A percentile compares a stretch with the other conserved stretches of the same genome.
These are phyloP conservation scores for Scomber colias DNA, from an alignment of 2,113 vertebrate species.

Conservation along the genomic window DNA sequence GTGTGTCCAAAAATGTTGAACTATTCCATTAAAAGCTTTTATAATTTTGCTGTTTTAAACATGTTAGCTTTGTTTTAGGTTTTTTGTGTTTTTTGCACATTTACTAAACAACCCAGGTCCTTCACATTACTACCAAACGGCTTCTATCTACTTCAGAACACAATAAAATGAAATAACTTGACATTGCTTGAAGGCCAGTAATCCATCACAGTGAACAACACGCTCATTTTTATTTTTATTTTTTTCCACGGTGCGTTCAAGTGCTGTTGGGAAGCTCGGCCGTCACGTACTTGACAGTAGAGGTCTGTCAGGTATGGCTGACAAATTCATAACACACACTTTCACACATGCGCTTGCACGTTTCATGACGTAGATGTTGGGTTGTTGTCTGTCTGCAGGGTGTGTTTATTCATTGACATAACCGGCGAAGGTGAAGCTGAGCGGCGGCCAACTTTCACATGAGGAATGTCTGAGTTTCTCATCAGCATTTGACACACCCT, in stretches of 20 bases:
- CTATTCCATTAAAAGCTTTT: no score
- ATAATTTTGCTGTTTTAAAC: background rate
- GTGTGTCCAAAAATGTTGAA: no score
- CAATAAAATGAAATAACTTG: no score
- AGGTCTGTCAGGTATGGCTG: background rate
- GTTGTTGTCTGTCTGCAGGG: constrained; percentile 26
- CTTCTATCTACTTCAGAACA: no score
- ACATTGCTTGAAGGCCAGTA: no score
- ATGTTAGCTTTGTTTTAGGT: background rate
- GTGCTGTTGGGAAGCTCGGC: background rate
- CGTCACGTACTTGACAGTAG: background rate
- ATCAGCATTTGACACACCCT: constrained; percentile 12
- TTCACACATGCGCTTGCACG: background rate
- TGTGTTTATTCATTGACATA: constrained; percentile 1
- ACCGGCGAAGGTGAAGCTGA: constrained; percentile 9
- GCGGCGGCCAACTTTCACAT: background rate
- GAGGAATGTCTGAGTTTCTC: background rate
- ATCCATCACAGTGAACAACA: no score
- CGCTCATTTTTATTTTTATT: no score
- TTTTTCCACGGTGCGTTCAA: background rate
- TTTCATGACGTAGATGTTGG: background rate
- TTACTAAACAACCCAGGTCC: no score
- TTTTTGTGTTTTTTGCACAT: background rate
- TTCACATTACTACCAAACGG: no score
- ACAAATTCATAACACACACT: no score